Evolutionary conservation across 2,888 invertebrate genomes (phyloP).

Genomic region (Leptothorax acervorum): DNA sequence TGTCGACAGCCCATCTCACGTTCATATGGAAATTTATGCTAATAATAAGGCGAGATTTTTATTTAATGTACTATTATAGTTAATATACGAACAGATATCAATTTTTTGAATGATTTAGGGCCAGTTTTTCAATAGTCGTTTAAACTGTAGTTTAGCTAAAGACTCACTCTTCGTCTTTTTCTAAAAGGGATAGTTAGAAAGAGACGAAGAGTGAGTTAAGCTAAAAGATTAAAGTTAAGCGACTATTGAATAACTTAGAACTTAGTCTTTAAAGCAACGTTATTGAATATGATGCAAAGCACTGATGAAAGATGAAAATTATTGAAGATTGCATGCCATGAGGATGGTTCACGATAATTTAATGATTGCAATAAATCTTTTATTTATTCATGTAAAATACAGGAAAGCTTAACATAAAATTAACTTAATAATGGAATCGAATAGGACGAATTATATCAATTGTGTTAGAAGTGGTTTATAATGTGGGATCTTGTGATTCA

Average conservation of each 20-base stretch:
- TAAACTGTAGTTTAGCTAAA: no score
- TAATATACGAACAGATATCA: neutral
- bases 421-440: slow-evolving; percentile 6
- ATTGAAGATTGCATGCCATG: neutral
- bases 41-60: neutral
- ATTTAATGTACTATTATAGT: neutral
- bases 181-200: no score
- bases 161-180: no score
- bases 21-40: neutral
- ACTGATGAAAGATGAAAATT: neutral
- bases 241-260: no score
- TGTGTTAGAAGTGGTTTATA: neutral
- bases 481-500: slow-evolving; percentile 1
- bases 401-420: slow-evolving; percentile 1
- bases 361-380: neutral
- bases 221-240: no score
- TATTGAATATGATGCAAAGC: neutral
- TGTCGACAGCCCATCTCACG: neutral
- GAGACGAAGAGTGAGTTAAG: no score
- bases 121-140: no score
- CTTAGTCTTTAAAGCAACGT: neutral
- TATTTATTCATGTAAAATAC: slow-evolving; percentile 1
- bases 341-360: neutral
- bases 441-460: neutral
- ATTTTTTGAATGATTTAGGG: neutral